Evolutionary conservation across 2,113 vertebrate genomes (phyloP).

Genomic region (Raja brachyura): DNA sequence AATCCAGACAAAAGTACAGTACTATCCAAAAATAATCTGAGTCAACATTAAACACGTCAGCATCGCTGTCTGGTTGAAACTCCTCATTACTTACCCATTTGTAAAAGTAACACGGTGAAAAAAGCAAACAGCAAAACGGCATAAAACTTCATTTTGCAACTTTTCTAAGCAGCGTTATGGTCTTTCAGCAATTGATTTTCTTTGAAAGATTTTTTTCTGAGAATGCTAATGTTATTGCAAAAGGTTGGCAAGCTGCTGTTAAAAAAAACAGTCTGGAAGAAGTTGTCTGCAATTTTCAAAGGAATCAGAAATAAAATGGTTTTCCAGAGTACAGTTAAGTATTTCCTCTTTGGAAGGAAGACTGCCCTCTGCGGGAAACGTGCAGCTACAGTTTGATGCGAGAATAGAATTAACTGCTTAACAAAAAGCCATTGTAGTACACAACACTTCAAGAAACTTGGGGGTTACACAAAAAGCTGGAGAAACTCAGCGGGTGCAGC

Average conservation of each 20-base stretch:
- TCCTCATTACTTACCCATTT: constrained; percentile 19
- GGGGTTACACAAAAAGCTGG: no score
- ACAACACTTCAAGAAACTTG: not conserved
- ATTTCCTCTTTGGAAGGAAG: not conserved
- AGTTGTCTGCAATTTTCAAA: constrained; percentile 1
- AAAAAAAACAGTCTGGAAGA: not conserved
- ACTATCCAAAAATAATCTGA: no score
- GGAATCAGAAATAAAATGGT: not conserved
- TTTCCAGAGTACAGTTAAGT: not conserved
- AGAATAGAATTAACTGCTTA: not conserved
- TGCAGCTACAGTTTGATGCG: not conserved
- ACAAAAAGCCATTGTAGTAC: not conserved
- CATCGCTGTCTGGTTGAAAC: not conserved
- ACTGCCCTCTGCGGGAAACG: constrained; percentile 5
- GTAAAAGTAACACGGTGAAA: constrained; percentile 24
- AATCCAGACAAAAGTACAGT: not conserved
- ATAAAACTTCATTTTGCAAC: constrained; percentile 14
- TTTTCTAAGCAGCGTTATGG: not conserved
- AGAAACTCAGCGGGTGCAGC: no score
- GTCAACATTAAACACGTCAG: not conserved
- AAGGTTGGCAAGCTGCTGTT: not conserved
- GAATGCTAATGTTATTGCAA: not conserved
- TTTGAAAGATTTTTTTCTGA: not conserved
- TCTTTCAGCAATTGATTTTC: not conserved
- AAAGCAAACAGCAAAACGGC: not conserved